phyloP scores from a whole-genome alignment of 2,797 vertebrate genomes.

The Sphenopsis melanotis region DNA sequence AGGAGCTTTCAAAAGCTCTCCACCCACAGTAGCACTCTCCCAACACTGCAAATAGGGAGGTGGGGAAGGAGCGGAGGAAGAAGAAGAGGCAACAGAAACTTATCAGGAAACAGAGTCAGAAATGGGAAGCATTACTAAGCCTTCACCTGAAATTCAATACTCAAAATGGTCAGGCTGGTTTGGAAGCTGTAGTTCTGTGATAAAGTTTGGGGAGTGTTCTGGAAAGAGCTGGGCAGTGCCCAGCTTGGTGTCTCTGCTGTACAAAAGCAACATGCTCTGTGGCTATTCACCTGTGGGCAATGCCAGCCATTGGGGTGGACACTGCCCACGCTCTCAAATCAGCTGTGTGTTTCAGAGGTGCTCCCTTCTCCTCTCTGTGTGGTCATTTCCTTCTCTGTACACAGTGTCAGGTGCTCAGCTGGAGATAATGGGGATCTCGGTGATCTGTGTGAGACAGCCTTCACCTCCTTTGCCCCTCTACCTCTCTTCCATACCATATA shows the following conservation, averaged over 20 bases:
- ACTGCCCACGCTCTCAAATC: fast-evolving
- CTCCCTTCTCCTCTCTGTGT: neutral
- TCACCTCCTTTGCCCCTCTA: neutral
- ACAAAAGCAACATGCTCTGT: neutral
- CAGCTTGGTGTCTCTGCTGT: neutral
- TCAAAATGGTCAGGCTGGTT: neutral
- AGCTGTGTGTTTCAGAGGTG: neutral
- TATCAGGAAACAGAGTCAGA: neutral
- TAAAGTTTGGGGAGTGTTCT: neutral
- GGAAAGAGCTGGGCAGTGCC: neutral
- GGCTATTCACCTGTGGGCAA: neutral
- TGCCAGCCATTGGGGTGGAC: neutral
- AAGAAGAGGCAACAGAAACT: neutral
- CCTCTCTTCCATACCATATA: neutral
- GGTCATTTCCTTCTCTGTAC: neutral
- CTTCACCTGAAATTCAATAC: neutral
- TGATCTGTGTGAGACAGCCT: neutral
- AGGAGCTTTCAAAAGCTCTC: neutral
- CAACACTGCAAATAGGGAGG: fast-evolving
- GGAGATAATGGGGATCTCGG: neutral
- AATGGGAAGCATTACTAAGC: neutral
- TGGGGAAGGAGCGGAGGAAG: neutral
- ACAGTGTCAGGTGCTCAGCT: neutral
- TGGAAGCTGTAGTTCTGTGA: neutral
- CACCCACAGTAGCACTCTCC: neutral